Conservation (phyloP, 1,140 invertebrate species). For the Scaptomyza montana region DNA sequence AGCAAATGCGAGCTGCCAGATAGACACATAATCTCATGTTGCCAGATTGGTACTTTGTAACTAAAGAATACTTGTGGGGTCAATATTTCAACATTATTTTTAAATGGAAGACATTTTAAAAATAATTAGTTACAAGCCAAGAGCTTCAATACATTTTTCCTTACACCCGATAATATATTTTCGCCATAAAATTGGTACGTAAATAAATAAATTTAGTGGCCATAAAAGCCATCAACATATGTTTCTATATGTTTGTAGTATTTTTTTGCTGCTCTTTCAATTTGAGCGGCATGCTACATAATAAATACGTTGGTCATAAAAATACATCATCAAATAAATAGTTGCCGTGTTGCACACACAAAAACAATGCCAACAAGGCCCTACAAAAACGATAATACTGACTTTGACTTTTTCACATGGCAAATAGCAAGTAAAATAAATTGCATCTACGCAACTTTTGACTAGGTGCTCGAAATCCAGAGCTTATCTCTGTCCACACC, state of each 20-base stretch:
- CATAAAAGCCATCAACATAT: slow-evolving; percentile 51
- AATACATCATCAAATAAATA: slow-evolving; percentile 81
- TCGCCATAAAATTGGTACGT: slow-evolving; percentile 21
- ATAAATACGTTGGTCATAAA: slow-evolving; percentile 74
- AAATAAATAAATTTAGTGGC: slow-evolving; percentile 40
- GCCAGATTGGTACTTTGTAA: no score
- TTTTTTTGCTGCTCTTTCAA: slow-evolving; percentile 37
- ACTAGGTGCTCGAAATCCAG: slow-evolving; percentile 32
- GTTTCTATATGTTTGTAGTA: slow-evolving; percentile 20
- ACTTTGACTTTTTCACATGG: slow-evolving; percentile 48
- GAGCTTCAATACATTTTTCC: background rate
- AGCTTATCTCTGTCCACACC: slow-evolving; percentile 75
- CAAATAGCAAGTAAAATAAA: slow-evolving; percentile 71
- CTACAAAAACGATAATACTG: slow-evolving; percentile 24
- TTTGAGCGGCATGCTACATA: slow-evolving; percentile 52
- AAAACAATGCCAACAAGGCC: slow-evolving; percentile 9
- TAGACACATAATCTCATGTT: no score
- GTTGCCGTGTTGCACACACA: slow-evolving; percentile 67
- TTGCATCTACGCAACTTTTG: slow-evolving; percentile 59
- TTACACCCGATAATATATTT: slow-evolving; percentile 20
- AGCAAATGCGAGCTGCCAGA: no score
- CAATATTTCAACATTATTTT: no score
- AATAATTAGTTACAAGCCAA: background rate
- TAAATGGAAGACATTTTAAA: background rate
- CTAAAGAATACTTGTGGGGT: no score